phyloP scores from a whole-genome alignment of 2,888 invertebrate genomes.

The Unio delphinus region DNA sequence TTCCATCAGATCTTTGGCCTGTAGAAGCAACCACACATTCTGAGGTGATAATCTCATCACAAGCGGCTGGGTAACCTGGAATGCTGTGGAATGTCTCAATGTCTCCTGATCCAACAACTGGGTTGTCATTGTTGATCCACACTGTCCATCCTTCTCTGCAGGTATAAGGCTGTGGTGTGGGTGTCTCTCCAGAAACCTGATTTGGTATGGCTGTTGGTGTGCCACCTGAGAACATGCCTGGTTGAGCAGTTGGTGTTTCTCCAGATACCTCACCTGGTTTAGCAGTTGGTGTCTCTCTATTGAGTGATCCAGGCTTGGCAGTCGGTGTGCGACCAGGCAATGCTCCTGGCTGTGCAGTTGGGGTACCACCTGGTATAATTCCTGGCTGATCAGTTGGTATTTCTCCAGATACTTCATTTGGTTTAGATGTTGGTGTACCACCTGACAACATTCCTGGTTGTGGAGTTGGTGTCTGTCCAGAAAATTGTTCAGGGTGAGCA shows the following conservation, averaged over 20 bases:
- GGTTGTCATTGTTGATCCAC: constrained; percentile 65
- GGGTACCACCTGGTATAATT: constrained; percentile 8
- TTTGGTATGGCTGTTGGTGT: constrained; percentile 20
- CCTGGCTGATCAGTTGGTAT: constrained; percentile 14
- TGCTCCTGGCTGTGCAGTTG: constrained; percentile 19
- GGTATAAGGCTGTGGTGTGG: constrained; percentile 5
- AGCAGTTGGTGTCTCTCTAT: constrained; percentile 20
- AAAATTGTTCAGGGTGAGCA: constrained; percentile 16
- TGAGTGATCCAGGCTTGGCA: constrained; percentile 12
- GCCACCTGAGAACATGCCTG: constrained; percentile 12
- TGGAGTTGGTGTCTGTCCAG: constrained; percentile 10
- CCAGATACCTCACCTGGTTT: constrained; percentile 11
- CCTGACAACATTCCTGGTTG: neutral
- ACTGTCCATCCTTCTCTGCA: constrained; percentile 68
- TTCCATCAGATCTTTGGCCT: constrained; percentile 37
- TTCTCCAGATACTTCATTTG: constrained; percentile 10
- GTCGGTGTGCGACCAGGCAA: constrained; percentile 20
- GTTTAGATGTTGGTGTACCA: constrained; percentile 7
- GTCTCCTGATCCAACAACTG: constrained; percentile 38
- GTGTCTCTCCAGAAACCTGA: constrained; percentile 9
- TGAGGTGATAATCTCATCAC: constrained; percentile 46
- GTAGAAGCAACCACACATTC: constrained; percentile 54
- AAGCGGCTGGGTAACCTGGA: constrained; percentile 45
- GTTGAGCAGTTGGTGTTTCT: constrained; percentile 23
- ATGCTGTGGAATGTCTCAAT: constrained; percentile 40